phyloP scores from a whole-genome alignment of 2,113 vertebrate species.

The Leucoraja erinaceus region DNA sequence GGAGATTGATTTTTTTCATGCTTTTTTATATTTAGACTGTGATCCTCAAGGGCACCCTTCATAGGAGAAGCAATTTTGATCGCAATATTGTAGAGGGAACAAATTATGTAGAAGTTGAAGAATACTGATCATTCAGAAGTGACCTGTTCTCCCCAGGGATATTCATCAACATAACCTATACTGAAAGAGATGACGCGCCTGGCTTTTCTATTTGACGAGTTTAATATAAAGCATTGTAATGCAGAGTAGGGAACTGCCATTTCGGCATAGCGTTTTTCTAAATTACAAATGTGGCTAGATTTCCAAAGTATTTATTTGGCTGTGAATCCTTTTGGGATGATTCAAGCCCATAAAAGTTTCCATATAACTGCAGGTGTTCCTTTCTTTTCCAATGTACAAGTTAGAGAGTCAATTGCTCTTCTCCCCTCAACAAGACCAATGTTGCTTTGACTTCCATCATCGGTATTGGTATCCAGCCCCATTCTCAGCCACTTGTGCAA shows the following conservation, averaged over 20 bases:
- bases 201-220: background rate
- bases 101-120: background rate
- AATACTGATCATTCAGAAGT: background rate
- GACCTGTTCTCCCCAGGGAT: background rate
- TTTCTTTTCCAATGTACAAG: no score
- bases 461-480: background rate
- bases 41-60: constrained; percentile 5
- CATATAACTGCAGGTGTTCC: no score
- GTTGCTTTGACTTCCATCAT: background rate
- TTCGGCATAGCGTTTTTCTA: no score
- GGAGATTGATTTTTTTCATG: background rate
- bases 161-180: background rate
- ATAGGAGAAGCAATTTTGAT: background rate
- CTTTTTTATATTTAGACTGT: background rate
- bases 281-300: no score
- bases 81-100: background rate
- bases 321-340: no score
- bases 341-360: no score
- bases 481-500: background rate
- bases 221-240: no score
- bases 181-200: background rate
- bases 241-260: no score
- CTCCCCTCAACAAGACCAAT: background rate
- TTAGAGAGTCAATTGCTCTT: background rate
- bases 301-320: no score